These are phyloP conservation scores for Neopipo cinnamomea DNA, from an alignment of 2,113 vertebrate species.

Conservation along the genomic window DNA sequence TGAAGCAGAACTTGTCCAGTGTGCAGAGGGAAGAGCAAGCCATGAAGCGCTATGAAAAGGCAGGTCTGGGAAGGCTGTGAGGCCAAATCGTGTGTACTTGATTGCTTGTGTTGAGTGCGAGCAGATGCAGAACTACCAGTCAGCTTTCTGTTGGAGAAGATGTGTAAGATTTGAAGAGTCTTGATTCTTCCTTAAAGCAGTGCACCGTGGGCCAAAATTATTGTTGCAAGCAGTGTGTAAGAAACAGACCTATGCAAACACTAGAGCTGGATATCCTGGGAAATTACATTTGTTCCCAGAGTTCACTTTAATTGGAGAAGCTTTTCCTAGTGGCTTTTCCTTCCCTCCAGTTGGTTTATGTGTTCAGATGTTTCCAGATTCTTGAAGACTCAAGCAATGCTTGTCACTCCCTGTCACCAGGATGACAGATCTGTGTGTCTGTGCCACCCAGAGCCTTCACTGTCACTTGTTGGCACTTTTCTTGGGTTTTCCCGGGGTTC, in stretches of 20 bases:
- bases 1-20: background rate
- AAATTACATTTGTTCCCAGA: background rate
- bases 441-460: background rate
- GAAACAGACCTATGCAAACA: background rate
- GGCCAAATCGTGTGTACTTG: background rate
- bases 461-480: background rate
- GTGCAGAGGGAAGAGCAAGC: background rate
- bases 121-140: background rate
- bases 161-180: background rate
- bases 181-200: background rate
- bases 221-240: background rate
- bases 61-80: background rate
- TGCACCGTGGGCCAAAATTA: background rate
- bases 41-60: background rate
- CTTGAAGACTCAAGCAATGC: background rate
- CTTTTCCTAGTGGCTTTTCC: background rate
- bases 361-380: background rate
- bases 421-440: background rate
- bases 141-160: background rate
- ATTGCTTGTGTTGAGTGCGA: background rate
- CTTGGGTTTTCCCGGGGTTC: background rate
- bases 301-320: background rate
- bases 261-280: background rate
- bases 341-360: background rate
- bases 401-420: background rate